Evolutionary conservation across 2,888 invertebrate species (phyloP), one percentile per base, ranked within the genome.

Genomic region (Melanostoma mellinum): DNA sequence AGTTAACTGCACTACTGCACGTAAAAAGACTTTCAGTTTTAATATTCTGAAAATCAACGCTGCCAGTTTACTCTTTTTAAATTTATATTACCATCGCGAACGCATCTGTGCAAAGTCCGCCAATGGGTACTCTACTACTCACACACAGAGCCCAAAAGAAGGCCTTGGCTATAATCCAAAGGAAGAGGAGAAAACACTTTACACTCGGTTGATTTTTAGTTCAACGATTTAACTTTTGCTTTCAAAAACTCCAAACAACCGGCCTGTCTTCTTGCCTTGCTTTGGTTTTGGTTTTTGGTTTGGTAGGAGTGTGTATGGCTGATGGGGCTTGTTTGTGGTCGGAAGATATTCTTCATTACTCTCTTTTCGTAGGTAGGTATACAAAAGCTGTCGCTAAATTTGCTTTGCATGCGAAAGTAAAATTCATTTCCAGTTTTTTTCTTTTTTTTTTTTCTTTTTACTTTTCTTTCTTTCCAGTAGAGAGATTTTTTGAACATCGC

Each of bases 351-450:
- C 71, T 71, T 55, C 75, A 42, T 56, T 71, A 71, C 50, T 71
- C 58, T 71, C 63, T 71, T 76, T 75, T 67, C 40, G 60, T 75
- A 44, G 44, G 60, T 46, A 42, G 33, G 46, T 61, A 9, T 58
- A 58, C 52, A 69, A 46, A 63, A 63, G 38, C 58, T 60, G 75
- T 48, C 71, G 75, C 53, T 76, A 71, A 65, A 67, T 81, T 75
- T 78, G 60, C 76, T 80, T 81, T 81, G 76, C 71, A 81, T 81
- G 80, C 80, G 80, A 81, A 81, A 81, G 80, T 81, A 81, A 81
- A 81, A 76, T 76, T 65, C 48, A 71, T 81, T 81, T 71, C 80
- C 76, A 81, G 76, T 71, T 81, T 73, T 78, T 74, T 74, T 56
- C 55, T 77, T 53, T 33, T 77, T 52, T 56, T 50, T 61, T 61